phyloP scores from a whole-genome alignment of 1,140 invertebrate genomes.

The Halictus rubicundus region DNA sequence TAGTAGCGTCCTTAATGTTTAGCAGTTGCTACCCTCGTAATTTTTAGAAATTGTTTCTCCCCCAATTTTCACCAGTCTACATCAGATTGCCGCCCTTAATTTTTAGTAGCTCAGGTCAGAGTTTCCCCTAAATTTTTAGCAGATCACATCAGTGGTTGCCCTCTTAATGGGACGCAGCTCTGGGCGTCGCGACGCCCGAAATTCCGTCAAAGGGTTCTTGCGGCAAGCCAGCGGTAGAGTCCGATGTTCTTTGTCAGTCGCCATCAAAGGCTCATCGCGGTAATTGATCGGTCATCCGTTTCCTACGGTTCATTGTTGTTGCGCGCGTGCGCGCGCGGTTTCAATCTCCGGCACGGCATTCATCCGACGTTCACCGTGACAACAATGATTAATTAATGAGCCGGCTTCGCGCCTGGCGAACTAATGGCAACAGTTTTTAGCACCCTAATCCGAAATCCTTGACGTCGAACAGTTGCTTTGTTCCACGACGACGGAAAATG shows the following conservation, averaged over 20 bases:
- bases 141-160: background rate
- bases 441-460: too few species aligned
- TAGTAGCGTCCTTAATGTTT: too few species aligned
- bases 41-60: too few species aligned
- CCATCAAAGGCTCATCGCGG: slow-evolving; percentile 35
- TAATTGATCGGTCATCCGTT: slow-evolving; percentile 59
- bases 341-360: slow-evolving; percentile 35
- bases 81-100: too few species aligned
- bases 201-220: slow-evolving; percentile 7
- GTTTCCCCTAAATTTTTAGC: too few species aligned
- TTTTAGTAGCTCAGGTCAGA: too few species aligned
- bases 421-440: slow-evolving; percentile 26
- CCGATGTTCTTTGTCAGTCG: slow-evolving; percentile 31
- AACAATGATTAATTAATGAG: slow-evolving; percentile 53
- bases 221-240: background rate
- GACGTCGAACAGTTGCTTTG: too few species aligned
- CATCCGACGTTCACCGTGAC: slow-evolving; percentile 37
- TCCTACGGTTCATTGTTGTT: slow-evolving; percentile 46
- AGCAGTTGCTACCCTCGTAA: too few species aligned
- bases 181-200: background rate
- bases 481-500: too few species aligned
- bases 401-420: background rate
- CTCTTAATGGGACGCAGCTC: slow-evolving; percentile 30
- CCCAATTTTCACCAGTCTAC: too few species aligned
- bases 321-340: slow-evolving; percentile 20